Conservation (phyloP, 2,888 invertebrate genomes). For the Philonicus albiceps region DNA sequence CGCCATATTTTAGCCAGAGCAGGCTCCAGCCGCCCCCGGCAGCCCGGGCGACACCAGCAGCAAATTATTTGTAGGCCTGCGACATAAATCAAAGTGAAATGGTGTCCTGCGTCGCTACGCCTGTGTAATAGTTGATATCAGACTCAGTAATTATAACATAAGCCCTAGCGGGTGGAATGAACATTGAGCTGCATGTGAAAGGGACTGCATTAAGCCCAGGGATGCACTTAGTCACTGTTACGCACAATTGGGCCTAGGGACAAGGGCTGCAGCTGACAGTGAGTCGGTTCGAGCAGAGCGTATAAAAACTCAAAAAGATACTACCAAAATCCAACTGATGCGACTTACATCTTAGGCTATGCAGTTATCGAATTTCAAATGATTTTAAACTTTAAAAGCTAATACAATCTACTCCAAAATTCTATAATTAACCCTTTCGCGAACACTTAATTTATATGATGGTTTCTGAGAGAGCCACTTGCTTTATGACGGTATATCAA, state of each 20-base stretch:
- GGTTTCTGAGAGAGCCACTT: too few relatives aligned
- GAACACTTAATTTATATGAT: too few relatives aligned
- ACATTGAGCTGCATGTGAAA: constrained; percentile 35
- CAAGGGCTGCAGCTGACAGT: constrained; percentile 14
- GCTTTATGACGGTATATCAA: too few relatives aligned
- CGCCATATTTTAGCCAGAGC: constrained; percentile 45
- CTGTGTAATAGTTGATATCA: constrained; percentile 28
- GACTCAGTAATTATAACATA: constrained; percentile 38
- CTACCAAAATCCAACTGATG: background rate
- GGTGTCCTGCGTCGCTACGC: constrained; percentile 24
- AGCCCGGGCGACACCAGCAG: constrained; percentile 44
- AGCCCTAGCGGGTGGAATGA: constrained; percentile 21
- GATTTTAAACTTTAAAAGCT: too few relatives aligned
- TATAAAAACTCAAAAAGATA: background rate
- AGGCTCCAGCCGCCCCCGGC: constrained; percentile 37
- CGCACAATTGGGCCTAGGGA: background rate
- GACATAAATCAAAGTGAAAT: constrained; percentile 46
- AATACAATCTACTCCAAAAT: too few relatives aligned
- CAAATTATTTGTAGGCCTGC: constrained; percentile 44
- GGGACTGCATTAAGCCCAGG: constrained; percentile 25
- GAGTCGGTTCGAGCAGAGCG: background rate
- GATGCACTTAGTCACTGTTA: constrained; percentile 15
- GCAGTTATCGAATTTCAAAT: background rate
- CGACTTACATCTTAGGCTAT: background rate
- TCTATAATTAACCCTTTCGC: too few relatives aligned